phyloP scores from a whole-genome alignment of 2,113 vertebrate species.

The Cyphomyrus discorhynchus region DNA sequence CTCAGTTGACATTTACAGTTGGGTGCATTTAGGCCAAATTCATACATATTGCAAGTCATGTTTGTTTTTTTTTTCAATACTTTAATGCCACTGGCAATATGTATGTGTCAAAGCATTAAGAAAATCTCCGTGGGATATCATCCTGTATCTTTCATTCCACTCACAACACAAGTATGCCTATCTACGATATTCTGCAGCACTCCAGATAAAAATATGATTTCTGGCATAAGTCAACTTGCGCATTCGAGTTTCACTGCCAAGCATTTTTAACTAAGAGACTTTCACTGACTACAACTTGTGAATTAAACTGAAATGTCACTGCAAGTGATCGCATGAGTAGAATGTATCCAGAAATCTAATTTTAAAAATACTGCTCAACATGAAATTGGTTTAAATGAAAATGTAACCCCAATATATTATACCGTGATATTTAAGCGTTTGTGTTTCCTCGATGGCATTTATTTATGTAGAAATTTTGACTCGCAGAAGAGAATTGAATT shows the following conservation, averaged over 20 bases:
- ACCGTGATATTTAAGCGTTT: not conserved
- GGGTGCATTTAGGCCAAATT: conserved; percentile 16
- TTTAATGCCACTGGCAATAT: conserved; percentile 2
- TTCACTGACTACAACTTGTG: not conserved
- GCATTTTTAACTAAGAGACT: not conserved
- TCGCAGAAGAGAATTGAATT: not conserved
- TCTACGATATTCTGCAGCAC: not conserved
- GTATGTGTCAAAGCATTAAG: not conserved
- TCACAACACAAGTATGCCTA: not conserved
- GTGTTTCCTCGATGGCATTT: not conserved
- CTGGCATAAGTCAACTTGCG: not conserved
- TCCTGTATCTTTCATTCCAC: not conserved
- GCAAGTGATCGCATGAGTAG: not conserved
- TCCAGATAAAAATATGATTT: not conserved
- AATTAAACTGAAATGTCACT: not conserved
- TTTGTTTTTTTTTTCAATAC: not conserved
- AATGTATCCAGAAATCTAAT: not conserved
- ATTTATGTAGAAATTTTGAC: not conserved
- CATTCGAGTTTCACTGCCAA: not conserved
- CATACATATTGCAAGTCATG: not conserved
- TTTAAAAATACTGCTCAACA: not conserved
- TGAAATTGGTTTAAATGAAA: not conserved
- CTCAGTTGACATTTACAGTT: not conserved
- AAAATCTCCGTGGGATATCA: not conserved
- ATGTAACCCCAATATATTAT: not conserved